phyloP scores from a whole-genome alignment of 37 sponge, comb jelly and placozoan genomes.

The Chondrosia reniformis region DNA sequence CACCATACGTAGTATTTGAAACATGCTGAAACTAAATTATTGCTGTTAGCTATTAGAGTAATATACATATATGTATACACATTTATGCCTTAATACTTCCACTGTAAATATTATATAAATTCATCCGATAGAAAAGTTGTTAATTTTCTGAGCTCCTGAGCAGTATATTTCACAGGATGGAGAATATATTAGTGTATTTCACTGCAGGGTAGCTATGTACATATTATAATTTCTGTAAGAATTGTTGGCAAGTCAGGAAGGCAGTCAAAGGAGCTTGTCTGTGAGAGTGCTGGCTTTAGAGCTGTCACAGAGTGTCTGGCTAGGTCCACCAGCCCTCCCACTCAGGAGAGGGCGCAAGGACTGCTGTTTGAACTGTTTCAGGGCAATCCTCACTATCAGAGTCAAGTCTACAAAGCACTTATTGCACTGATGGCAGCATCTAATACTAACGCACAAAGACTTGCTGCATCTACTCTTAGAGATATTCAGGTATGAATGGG shows the following conservation, averaged over 20 bases:
- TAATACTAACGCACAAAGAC: constrained; percentile 69
- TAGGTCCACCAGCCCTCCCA: constrained; percentile 35
- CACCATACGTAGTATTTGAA: too few relatives aligned
- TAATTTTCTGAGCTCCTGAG: too few relatives aligned
- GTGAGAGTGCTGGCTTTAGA: constrained; percentile 93
- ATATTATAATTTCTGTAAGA: too few relatives aligned
- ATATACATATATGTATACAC: too few relatives aligned
- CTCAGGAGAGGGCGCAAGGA: constrained; percentile 62
- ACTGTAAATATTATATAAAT: too few relatives aligned
- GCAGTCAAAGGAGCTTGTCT: constrained; percentile 95
- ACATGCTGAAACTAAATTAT: too few relatives aligned
- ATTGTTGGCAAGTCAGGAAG: constrained; percentile 77
- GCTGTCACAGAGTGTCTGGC: constrained; percentile 90
- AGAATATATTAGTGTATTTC: too few relatives aligned
- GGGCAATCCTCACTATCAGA: constrained; percentile 93
- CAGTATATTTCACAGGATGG: too few relatives aligned
- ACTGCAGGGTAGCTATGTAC: too few relatives aligned
- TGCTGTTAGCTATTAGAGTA: too few relatives aligned
- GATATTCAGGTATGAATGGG: constrained; percentile 40
- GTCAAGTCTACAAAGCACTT: constrained; percentile 86
- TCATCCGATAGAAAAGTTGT: too few relatives aligned
- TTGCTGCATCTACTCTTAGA: constrained; percentile 78
- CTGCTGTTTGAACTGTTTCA: constrained; percentile 51
- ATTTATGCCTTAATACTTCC: too few relatives aligned
- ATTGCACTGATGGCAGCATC: constrained; percentile 75